Evolutionary conservation across 2,113 vertebrate genomes (phyloP), one percentile per base, ranked within the genome.

Genomic region (Scortum barcoo): DNA sequence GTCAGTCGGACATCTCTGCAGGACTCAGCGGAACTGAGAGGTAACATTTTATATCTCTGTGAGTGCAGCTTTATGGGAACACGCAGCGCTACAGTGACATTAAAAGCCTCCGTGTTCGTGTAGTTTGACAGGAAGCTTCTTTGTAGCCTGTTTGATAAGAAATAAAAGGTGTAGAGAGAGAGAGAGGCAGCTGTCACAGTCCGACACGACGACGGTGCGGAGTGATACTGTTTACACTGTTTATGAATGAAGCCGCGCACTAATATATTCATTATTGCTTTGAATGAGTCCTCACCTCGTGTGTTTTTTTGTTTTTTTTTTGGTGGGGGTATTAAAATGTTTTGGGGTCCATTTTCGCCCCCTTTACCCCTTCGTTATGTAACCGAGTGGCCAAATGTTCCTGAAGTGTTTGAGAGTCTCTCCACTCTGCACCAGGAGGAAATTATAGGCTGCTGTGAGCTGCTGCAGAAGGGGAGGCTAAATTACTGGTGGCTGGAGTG

Each of bases 401-500:
- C 11, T 68, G 57, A 33, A 50, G n/a, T 9, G 3, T 50, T 58
- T n/a, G n/a, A n/a, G n/a, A n/a, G n/a, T n/a, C n/a, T n/a, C n/a
- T n/a, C n/a, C n/a, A n/a, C n/a, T n/a, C n/a, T n/a, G n/a, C n/a
- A n/a, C n/a, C n/a, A 74, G 78, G 48, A 73, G 65, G 28, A 84
- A 85, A 91, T 88, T 72, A 89, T 40, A 88, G 90, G 61, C 58
- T 83, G 61, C 66, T 67, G 13, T 12, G 16, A 38, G 46, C 69
- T 63, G 50, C 8, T 75, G 79, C 70, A 48, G 72, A 40, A 80
- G 28, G 68, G 57, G 58, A 81, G 77, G 75, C 22, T 36, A 78
- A 86, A 89, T 90, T 87, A 88, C n/a, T 57, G 87, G 80, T 69
- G 50, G 70, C n/a, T 57, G 60, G 63, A 44, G 70, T 88, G 83